A percentile compares a stretch with the other conserved stretches of the same genome.
Evolutionary conservation across 2,797 vertebrate species (phyloP).

Genomic region (Phalloptychus januarius): DNA sequence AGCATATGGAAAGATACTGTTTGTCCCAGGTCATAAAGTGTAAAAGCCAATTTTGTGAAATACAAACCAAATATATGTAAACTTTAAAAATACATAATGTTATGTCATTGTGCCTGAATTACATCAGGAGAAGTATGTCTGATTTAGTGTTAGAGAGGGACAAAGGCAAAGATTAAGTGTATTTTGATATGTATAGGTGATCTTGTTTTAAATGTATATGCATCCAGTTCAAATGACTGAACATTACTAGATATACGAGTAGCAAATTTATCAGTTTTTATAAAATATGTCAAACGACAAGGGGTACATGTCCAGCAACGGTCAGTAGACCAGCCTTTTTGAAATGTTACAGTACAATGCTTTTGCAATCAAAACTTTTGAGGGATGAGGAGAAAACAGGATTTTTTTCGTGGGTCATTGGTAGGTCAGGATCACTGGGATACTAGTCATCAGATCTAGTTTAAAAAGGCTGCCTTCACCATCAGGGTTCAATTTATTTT

Average conservation of each 20-base stretch:
- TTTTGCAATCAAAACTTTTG: slow-evolving; percentile 20
- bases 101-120: neutral
- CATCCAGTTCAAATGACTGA: neutral
- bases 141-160: neutral
- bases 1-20: neutral
- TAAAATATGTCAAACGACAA: slow-evolving; percentile 14
- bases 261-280: slow-evolving; percentile 7
- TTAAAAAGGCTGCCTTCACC: slow-evolving; percentile 29
- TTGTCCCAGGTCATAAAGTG: neutral
- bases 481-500: slow-evolving; percentile 48
- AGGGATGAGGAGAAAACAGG: slow-evolving; percentile 19
- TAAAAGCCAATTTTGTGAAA: neutral
- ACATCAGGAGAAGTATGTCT: neutral
- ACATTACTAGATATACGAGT: slow-evolving; percentile 17
- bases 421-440: slow-evolving; percentile 17
- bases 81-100: neutral
- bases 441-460: slow-evolving; percentile 31
- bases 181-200: neutral
- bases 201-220: neutral
- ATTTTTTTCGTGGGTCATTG: slow-evolving; percentile 18
- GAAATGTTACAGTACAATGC: slow-evolving; percentile 7
- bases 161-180: neutral
- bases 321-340: slow-evolving; percentile 9
- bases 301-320: neutral
- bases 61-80: neutral